phyloP scores from a whole-genome alignment of 2,888 invertebrate species.

The Mythimna ferrago region DNA sequence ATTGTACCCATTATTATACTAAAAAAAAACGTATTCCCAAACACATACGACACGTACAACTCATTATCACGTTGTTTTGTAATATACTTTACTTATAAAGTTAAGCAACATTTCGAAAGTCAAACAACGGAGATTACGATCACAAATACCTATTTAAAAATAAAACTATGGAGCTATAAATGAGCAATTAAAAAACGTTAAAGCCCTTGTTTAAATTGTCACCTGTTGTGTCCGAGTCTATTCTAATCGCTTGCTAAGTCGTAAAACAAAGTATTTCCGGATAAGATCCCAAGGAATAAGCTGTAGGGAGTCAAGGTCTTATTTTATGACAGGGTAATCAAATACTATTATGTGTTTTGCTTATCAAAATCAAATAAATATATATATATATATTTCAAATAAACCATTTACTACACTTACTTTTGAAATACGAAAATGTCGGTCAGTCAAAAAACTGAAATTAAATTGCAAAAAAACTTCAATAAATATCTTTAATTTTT shows the following conservation, averaged over 20 bases:
- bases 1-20: no score
- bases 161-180: conserved; percentile 33
- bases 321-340: neutral
- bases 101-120: conserved; percentile 33
- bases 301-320: neutral
- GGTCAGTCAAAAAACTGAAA: no score
- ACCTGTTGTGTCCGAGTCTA: conserved; percentile 60
- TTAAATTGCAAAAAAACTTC: no score
- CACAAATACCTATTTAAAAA: conserved; percentile 29
- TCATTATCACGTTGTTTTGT: conserved; percentile 1
- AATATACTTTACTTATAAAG: neutral
- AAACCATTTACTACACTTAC: no score
- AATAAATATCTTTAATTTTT: no score
- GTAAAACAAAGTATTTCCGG: conserved; percentile 55
- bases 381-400: no score
- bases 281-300: neutral
- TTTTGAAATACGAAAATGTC: no score
- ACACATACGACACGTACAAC: neutral
- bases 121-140: conserved; percentile 35
- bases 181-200: conserved; percentile 49
- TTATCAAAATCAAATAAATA: no score
- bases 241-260: conserved; percentile 65
- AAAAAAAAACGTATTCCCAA: no score
- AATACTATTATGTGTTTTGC: no score
- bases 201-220: conserved; percentile 63